Conservation (phyloP, 35 echinoderm and acorn worm genomes). For the Diadema setosum region DNA sequence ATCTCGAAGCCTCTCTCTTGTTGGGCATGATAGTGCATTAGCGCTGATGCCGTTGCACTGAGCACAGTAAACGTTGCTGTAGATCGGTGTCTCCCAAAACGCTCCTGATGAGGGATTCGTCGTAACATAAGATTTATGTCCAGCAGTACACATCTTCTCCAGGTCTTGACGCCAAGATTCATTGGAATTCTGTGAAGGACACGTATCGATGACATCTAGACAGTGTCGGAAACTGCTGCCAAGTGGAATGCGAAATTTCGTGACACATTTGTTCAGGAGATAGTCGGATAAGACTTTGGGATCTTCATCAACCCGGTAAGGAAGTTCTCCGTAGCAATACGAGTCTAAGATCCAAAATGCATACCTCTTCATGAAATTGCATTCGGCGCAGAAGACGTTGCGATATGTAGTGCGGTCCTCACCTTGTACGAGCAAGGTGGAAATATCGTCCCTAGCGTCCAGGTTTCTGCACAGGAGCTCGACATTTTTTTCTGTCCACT, state of each 20-base stretch:
- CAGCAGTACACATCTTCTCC: background rate
- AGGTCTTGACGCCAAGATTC: background rate
- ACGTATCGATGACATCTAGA: constrained; percentile 15
- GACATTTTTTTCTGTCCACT: constrained; percentile 14
- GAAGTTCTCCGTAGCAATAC: constrained; percentile 9
- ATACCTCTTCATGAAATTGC: background rate
- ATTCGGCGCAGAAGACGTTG: constrained; percentile 72
- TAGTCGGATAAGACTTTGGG: constrained; percentile 28
- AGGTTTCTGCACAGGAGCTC: constrained; percentile 6
- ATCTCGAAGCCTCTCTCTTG: background rate
- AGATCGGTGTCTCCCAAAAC: background rate
- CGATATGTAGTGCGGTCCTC: constrained; percentile 55
- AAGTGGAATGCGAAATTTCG: constrained; percentile 7
- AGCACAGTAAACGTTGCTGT: background rate
- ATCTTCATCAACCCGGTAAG: background rate
- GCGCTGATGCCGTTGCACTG: background rate
- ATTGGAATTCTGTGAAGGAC: background rate
- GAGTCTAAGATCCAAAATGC: constrained; percentile 51
- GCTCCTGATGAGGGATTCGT: background rate
- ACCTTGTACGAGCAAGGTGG: constrained; percentile 51
- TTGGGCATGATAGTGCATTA: background rate
- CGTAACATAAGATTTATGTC: constrained; percentile 4
- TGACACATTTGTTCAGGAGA: constrained; percentile 23
- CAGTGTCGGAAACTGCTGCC: constrained; percentile 5
- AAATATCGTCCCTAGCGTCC: background rate